phyloP scores from a whole-genome alignment of 2,113 vertebrate species.

The Brienomyrus brachyistius region DNA sequence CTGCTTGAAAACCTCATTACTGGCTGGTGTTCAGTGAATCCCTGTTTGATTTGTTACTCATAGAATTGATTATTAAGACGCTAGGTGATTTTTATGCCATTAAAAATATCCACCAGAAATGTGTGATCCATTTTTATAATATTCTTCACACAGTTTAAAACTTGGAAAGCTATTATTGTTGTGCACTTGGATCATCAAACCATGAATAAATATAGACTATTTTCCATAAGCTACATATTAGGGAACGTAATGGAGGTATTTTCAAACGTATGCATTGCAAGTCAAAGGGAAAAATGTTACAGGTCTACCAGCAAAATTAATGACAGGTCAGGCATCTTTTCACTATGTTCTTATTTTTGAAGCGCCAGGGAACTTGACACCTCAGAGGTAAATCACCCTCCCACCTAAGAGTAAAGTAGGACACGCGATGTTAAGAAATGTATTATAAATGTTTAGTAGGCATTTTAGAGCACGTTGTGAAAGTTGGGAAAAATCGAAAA shows the following conservation, averaged over 20 bases:
- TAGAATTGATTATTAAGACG: constrained; percentile 51
- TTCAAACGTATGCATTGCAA: background rate
- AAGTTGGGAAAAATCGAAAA: background rate
- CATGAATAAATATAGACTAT: constrained; percentile 31
- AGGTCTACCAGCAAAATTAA: background rate
- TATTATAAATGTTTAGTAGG: background rate
- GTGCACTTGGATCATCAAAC: constrained; percentile 48
- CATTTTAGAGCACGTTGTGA: background rate
- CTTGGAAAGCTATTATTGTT: constrained; percentile 37
- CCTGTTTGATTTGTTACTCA: constrained; percentile 50
- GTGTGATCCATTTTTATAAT: constrained; percentile 46
- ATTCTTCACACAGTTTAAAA: constrained; percentile 38
- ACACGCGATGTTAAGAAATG: background rate
- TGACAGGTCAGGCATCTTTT: background rate
- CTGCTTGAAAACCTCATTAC: constrained; percentile 41
- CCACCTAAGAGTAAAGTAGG: background rate
- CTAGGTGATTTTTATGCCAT: constrained; percentile 43
- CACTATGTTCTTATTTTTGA: background rate
- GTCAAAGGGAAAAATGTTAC: background rate
- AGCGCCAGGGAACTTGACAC: background rate
- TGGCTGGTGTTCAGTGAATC: constrained; percentile 40
- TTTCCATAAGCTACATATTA: constrained; percentile 6
- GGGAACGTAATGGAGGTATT: background rate
- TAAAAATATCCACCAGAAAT: constrained; percentile 43
- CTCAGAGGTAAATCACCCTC: background rate